phyloP scores from a whole-genome alignment of 2,888 invertebrate genomes.

The Conops quadrifasciatus region DNA sequence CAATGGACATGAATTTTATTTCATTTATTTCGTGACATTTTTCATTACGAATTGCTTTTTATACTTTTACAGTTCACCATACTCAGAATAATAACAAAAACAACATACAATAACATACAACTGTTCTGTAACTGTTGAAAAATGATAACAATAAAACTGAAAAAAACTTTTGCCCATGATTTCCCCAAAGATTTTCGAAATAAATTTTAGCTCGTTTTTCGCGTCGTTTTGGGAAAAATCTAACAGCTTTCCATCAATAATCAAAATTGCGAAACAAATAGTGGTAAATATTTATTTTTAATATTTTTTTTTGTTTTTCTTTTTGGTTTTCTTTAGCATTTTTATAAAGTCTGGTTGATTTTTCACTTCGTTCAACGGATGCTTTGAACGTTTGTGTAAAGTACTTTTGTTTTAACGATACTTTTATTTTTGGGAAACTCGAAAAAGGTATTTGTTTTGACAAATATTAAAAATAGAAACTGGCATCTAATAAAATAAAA shows the following conservation, averaged over 20 bases:
- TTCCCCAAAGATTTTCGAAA: conserved; percentile 48
- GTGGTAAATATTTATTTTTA: background rate
- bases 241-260: conserved; percentile 23
- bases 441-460: too few species aligned
- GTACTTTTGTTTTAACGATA: too few species aligned
- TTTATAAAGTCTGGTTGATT: background rate
- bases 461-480: too few species aligned
- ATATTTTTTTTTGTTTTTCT: background rate
- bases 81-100: background rate
- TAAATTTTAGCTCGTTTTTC: conserved; percentile 32
- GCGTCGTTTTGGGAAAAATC: background rate
- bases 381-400: too few species aligned
- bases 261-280: conserved; percentile 20
- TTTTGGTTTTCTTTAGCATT: background rate
- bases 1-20: too few species aligned
- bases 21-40: conserved; percentile 1
- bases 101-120: conserved; percentile 7
- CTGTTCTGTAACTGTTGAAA: background rate
- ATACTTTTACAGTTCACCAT: background rate
- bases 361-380: too few species aligned
- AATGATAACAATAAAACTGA: conserved; percentile 12
- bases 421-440: too few species aligned
- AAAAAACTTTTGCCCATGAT: conserved; percentile 47
- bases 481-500: too few species aligned
- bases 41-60: background rate